phyloP scores from a whole-genome alignment of 2,113 vertebrate genomes.

The Charadrius vociferus region DNA sequence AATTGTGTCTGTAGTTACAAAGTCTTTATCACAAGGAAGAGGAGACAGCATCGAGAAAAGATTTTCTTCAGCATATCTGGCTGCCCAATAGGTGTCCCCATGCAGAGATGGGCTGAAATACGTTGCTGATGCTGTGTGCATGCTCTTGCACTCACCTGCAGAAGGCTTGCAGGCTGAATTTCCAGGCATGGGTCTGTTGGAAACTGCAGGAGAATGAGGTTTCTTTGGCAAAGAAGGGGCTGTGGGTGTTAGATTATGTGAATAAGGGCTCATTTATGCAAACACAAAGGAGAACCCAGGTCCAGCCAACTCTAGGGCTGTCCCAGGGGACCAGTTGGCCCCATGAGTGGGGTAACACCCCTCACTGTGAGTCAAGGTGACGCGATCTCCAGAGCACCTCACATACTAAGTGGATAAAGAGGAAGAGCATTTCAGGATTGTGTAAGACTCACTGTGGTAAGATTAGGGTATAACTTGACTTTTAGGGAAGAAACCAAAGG shows the following conservation, averaged over 20 bases:
- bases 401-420: background rate
- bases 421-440: background rate
- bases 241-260: no score
- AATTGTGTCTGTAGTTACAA: background rate
- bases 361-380: background rate
- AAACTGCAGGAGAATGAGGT: background rate
- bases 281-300: background rate
- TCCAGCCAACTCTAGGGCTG: background rate
- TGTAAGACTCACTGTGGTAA: background rate
- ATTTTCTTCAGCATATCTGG: background rate
- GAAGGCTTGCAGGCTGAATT: background rate
- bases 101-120: background rate
- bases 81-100: accelerated
- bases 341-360: background rate
- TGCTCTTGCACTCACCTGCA: background rate
- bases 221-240: background rate
- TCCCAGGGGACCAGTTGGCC: background rate
- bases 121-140: accelerated
- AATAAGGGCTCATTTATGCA: background rate
- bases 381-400: background rate
- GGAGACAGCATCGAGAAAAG: background rate
- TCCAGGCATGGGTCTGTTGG: background rate
- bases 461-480: background rate
- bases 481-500: background rate
- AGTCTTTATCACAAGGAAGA: background rate